Conservation (phyloP, 2,888 invertebrate species). For the Theretra japonica region DNA sequence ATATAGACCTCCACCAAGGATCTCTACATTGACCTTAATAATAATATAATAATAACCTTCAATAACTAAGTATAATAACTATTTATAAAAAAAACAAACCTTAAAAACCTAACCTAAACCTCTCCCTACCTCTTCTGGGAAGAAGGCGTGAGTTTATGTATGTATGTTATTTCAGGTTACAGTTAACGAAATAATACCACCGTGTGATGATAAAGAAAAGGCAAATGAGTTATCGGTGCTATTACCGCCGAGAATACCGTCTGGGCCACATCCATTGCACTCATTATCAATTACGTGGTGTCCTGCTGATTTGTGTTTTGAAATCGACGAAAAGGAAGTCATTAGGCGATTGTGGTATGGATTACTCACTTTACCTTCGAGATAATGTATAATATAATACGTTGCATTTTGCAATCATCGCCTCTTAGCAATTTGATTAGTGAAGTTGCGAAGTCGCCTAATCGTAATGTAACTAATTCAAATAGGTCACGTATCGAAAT, state of each 20-base stretch:
- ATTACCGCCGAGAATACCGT: constrained; percentile 27
- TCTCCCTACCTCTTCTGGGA: too few relatives aligned
- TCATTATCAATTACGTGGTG: constrained; percentile 52
- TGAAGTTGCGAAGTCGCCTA: background rate
- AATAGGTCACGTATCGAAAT: too few relatives aligned
- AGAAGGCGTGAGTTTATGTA: too few relatives aligned
- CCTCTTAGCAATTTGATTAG: background rate
- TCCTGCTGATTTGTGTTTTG: constrained; percentile 51
- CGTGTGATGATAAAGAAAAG: constrained; percentile 14
- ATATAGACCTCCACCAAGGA: too few relatives aligned
- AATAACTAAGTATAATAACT: too few relatives aligned
- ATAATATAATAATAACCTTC: too few relatives aligned
- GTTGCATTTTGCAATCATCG: background rate
- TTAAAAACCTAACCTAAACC: too few relatives aligned
- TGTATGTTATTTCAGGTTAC: constrained; percentile 9
- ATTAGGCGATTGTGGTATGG: constrained; percentile 49
- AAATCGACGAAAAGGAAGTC: constrained; percentile 48
- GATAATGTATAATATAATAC: background rate
- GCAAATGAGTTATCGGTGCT: constrained; percentile 27
- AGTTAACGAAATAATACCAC: background rate
- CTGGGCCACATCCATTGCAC: constrained; percentile 44
- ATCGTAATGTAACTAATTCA: background rate
- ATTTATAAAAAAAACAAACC: too few relatives aligned
- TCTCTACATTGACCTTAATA: too few relatives aligned
- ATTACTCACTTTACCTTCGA: background rate